Evolutionary conservation across 2,113 vertebrate genomes (phyloP).

Genomic region (Xerus inauris): DNA sequence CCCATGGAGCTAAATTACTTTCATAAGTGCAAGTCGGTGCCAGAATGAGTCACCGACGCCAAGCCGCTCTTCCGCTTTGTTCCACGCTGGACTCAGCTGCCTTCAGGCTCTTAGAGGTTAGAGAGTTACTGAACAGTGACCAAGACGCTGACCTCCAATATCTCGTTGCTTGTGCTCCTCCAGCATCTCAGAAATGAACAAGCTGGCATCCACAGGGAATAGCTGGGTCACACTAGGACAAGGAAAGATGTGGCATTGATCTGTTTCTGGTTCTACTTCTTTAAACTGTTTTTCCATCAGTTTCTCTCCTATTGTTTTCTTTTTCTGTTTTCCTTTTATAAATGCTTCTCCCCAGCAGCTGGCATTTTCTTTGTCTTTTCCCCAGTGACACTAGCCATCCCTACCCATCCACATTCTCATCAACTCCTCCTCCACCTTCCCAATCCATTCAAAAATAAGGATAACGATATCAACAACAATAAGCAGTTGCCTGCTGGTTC

Average conservation of each 20-base stretch:
- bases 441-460: slow-evolving; percentile 41
- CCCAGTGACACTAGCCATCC: background rate
- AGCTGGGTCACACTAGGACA: background rate
- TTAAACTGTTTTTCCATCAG: background rate
- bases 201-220: background rate
- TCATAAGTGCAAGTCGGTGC: slow-evolving; percentile 25
- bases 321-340: background rate
- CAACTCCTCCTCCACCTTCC: background rate
- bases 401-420: background rate
- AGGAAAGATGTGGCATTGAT: background rate
- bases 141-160: background rate
- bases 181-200: slow-evolving; percentile 17
- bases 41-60: slow-evolving; percentile 63
- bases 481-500: slow-evolving; percentile 4
- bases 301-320: background rate
- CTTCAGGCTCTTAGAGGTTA: background rate
- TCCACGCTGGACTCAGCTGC: slow-evolving; percentile 28
- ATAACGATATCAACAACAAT: background rate
- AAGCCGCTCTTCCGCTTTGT: background rate
- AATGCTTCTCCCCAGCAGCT: background rate
- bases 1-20: slow-evolving; percentile 62
- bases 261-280: background rate
- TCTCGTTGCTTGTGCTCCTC: background rate
- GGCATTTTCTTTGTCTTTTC: background rate
- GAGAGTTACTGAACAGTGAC: background rate